These are phyloP conservation scores for Synergus itoensis DNA, from an alignment of 2,888 invertebrate genomes.

Conservation along the genomic window DNA sequence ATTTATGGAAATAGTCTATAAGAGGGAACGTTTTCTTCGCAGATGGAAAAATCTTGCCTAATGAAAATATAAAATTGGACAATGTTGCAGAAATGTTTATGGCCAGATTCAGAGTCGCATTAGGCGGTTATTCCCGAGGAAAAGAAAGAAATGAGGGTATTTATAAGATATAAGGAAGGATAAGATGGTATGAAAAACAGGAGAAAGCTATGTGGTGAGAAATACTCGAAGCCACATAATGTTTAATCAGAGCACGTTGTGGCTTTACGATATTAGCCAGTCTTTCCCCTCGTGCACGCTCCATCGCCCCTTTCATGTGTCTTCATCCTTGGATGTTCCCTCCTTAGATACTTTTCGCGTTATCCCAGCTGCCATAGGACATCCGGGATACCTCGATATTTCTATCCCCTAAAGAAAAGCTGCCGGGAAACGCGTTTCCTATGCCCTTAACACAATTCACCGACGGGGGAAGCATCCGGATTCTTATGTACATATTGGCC, in stretches of 20 bases:
- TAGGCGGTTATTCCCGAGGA: conserved; percentile 20
- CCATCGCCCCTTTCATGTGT: conserved; percentile 56
- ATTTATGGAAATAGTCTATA: too few relatives aligned
- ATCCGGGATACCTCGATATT: conserved; percentile 52
- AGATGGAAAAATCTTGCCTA: too few relatives aligned
- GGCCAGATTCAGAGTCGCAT: conserved; percentile 6
- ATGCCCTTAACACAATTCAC: conserved; percentile 18
- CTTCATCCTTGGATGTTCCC: conserved; percentile 48
- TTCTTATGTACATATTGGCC: conserved; percentile 65
- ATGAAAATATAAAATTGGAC: too few relatives aligned
- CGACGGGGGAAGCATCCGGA: neutral
- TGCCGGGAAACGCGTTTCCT: conserved; percentile 19
- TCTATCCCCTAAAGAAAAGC: conserved; percentile 48
- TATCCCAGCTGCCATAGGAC: conserved; percentile 43
- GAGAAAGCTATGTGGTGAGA: conserved; percentile 59
- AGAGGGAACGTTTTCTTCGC: too few relatives aligned
- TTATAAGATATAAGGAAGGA: conserved; percentile 30
- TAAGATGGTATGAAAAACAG: conserved; percentile 28
- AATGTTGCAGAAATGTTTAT: neutral
- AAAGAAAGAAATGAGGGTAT: conserved; percentile 29
- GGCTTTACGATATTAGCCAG: conserved; percentile 76
- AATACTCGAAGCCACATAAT: conserved; percentile 73
- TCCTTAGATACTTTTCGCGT: conserved; percentile 35
- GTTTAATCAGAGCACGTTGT: conserved; percentile 78
- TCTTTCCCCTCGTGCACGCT: conserved; percentile 53